Evolutionary conservation across 2,888 invertebrate genomes (phyloP), one percentile per base, ranked within the genome.

Genomic region (Gerris lacustris): DNA sequence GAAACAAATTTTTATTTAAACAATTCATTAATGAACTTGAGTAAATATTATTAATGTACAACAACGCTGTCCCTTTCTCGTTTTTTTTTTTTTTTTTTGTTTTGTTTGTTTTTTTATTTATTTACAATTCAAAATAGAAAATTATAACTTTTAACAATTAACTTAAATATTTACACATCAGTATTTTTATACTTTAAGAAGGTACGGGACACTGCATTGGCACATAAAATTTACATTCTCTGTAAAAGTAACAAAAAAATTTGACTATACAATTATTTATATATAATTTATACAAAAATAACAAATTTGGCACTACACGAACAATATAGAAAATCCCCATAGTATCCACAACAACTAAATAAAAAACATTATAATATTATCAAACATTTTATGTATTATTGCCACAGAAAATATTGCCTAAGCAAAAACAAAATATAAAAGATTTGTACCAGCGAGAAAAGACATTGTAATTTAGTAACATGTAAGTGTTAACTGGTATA

Each of bases 261-360:
- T 55, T 55, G 15, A 11, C 55, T 11, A 55, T 9, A 55, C 15
- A 11, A 55, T 55, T 55, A 9, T 55, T 55, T 55, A 55, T 11
- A 55, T 55, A 11, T 55, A 11, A 55, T 55, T 15, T 55, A 55
- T 55, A 55, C 55, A 55, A 55, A 55, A 55, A 15, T 11, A 66
- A 70, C 45, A 67, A 68, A 70, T 70, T 70, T 70, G 70, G 70
- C 70, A 73, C 72, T 63, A 73, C 9, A 55, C 55, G 15, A 15
- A 55, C 15, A 55, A 11, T 55, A 55, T 11, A 15, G 55, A 31
- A 31, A 31, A 31, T 31, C 31, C 31, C 31, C 31, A 31, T 31
- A 31, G 31, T 31, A 31, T 31, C 31, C 4, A 2, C 31, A 31
- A 31, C 31, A 31, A 11, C 5, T 55, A 55, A 55, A 11, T 55